These are phyloP conservation scores for Tichodroma muraria DNA, from an alignment of 2,113 vertebrate genomes.

Conservation along the genomic window DNA sequence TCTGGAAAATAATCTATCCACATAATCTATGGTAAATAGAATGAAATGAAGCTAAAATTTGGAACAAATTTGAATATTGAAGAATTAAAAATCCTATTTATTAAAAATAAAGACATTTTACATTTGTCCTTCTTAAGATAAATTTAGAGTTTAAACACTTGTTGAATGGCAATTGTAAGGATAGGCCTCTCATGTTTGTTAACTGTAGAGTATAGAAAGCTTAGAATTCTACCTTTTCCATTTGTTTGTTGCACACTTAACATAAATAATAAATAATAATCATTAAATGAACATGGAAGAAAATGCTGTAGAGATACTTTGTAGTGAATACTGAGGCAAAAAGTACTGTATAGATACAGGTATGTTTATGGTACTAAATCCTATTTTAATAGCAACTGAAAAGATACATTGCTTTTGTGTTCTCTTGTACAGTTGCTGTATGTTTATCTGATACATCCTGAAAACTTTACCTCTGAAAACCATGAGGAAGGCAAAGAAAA, in stretches of 20 bases:
- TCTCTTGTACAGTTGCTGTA: not conserved
- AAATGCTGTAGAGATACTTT: not conserved
- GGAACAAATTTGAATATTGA: not conserved
- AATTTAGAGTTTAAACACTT: not conserved
- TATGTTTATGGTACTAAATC: not conserved
- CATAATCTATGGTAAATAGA: not conserved
- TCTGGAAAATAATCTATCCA: not conserved
- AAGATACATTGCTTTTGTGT: not conserved
- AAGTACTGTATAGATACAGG: not conserved
- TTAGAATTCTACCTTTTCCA: not conserved
- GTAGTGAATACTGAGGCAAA: not conserved
- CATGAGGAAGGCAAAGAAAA: not conserved
- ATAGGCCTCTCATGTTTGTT: fast-evolving
- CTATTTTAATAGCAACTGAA: not conserved
- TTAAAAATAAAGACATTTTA: not conserved
- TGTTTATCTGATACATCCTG: not conserved
- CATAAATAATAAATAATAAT: not conserved
- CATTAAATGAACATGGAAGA: not conserved
- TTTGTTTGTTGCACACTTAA: not conserved
- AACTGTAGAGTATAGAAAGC: not conserved
- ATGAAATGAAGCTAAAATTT: not conserved
- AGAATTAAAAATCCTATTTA: not conserved
- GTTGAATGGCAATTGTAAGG: not conserved
- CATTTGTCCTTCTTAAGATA: not conserved
- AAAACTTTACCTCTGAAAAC: not conserved